Evolutionary conservation across 2,797 vertebrate genomes (phyloP).

Genomic region (Girardinus metallicus): DNA sequence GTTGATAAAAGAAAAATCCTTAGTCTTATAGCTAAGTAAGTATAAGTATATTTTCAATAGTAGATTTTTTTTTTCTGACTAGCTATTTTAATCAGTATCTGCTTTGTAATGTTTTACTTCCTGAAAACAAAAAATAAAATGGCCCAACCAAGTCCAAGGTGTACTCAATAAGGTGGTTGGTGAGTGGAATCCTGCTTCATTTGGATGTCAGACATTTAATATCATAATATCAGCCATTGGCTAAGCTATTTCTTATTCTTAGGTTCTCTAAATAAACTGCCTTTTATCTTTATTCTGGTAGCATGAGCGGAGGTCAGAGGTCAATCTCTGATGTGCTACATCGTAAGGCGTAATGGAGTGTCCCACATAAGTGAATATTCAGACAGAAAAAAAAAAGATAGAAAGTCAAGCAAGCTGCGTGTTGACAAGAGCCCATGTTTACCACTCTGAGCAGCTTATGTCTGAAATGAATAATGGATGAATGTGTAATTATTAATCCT

Average conservation of each 20-base stretch:
- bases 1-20: too few relatives aligned
- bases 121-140: neutral
- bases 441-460: slow-evolving; percentile 49
- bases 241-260: neutral
- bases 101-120: neutral
- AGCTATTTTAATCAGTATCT: neutral
- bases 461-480: slow-evolving; percentile 62
- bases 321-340: neutral
- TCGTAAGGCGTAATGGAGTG: neutral
- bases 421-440: slow-evolving; percentile 26
- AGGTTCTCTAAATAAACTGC: neutral
- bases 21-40: too few relatives aligned
- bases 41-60: too few relatives aligned
- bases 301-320: neutral
- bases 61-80: too few relatives aligned
- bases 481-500: slow-evolving; percentile 59
- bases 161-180: neutral
- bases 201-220: neutral
- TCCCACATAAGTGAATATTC: neutral
- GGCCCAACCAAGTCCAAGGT: neutral
- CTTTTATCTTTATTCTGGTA: neutral
- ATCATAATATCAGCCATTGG: neutral
- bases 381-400: neutral
- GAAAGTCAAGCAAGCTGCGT: slow-evolving; percentile 9
- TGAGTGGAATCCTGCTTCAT: neutral